Evolutionary conservation across 2,797 vertebrate species (phyloP), one percentile per base, ranked within the genome.

Genomic region (Jordanella pulchra): DNA sequence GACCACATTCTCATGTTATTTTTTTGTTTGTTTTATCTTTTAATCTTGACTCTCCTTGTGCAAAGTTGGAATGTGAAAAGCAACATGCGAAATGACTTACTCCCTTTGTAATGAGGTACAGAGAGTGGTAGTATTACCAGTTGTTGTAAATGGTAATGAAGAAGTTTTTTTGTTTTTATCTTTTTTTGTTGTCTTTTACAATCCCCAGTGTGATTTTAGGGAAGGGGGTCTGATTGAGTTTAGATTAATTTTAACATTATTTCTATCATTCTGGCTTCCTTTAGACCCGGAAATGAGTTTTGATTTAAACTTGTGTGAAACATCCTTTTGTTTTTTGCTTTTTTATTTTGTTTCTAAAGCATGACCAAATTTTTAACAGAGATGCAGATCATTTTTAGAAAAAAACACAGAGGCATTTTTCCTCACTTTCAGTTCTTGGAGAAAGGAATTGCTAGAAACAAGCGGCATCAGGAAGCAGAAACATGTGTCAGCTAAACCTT

Each of bases 41-140:
- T 70, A 91, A 90, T 88, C 89, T 93, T 88, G 84, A 93, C 88
- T 85, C 75, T 60, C 63, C 27, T 48, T 70, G 80, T 61, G 76
- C 68, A 73, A 94, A 95, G 35, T 95, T 95, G 95, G 58, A 61
- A 61, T 61, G 32, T 94, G 90, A 91, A 92, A 93, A 92, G 86
- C 87, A 93, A 95, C 87, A 75, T 72, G 78, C 82, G 83, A 56
- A 87, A 73, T n/a, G 15, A 71, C 74, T 79, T 76, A 68, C 65
- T 76, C 75, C 81, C 69, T 35, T 86, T 89, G 85, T 72, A 47
- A 71, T 83, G 82, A 82, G 84, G 84, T 86, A 88, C 83, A 87
- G 88, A 87, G 90, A 94, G 92, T 92, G 90, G 94, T 94, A 94
- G 92, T 95, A 92, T 94, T 90, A 91, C 94, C 94, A 94, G 93